Evolutionary conservation across 2,113 vertebrate species (phyloP).

Genomic region (Carassius auratus): DNA sequence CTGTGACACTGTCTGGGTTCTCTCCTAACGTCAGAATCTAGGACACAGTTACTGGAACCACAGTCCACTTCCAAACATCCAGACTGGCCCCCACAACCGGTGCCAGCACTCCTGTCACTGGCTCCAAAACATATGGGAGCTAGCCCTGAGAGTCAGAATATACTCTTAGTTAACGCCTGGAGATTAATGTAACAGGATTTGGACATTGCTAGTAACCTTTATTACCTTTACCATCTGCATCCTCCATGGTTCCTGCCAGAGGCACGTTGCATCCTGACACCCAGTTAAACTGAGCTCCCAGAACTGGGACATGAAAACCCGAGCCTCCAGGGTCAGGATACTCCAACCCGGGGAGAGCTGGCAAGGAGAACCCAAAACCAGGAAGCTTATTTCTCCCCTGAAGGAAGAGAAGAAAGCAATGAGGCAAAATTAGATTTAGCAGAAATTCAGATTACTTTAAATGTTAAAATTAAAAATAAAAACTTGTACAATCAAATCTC

Average conservation of each 20-base stretch:
- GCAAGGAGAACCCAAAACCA: conserved; percentile 73
- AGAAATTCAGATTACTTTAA: not conserved
- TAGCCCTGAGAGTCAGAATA: conserved; percentile 75
- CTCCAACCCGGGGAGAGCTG: conserved; percentile 84
- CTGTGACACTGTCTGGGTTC: conserved; percentile 75
- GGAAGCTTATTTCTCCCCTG: conserved; percentile 80
- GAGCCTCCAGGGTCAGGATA: conserved; percentile 88
- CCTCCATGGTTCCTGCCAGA: conserved; percentile 87
- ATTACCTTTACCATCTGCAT: conserved; percentile 83
- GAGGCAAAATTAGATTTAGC: not conserved
- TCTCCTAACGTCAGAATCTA: conserved; percentile 71
- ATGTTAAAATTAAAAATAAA: not conserved
- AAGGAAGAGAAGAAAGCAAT: not conserved
- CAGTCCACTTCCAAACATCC: conserved; percentile 69
- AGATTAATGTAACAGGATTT: conserved; percentile 23
- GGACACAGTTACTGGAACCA: conserved; percentile 80
- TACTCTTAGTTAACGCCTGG: not conserved
- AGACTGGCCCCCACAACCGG: conserved; percentile 80
- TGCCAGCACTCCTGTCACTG: conserved; percentile 76
- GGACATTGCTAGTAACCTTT: not conserved
- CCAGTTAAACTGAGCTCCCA: conserved; percentile 79
- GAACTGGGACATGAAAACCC: conserved; percentile 81
- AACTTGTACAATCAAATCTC: not conserved
- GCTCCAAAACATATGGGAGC: conserved; percentile 81
- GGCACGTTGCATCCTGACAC: conserved; percentile 70